Percentiles rank a stretch among this genome's conserved stretches.
phyloP scores from a whole-genome alignment of 2,797 vertebrate genomes.

The Sebastes vulpes region DNA sequence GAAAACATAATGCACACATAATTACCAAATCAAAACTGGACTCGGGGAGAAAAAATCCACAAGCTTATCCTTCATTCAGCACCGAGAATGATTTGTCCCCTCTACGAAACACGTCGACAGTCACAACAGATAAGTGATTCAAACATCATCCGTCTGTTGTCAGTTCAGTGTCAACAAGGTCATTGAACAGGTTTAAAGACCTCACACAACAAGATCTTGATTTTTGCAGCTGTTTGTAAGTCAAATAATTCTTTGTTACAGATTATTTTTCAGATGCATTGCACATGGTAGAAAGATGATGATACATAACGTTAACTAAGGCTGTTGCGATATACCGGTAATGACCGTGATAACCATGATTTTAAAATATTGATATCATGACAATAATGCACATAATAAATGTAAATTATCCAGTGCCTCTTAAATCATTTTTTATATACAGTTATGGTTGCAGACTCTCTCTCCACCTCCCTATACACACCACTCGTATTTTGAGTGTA shows the following conservation, averaged over 20 bases:
- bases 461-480: too few relatives aligned
- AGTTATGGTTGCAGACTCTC: too few relatives aligned
- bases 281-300: background rate
- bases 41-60: constrained; percentile 26
- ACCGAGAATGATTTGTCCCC: constrained; percentile 17
- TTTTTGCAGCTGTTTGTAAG: background rate
- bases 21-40: constrained; percentile 71
- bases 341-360: too few relatives aligned
- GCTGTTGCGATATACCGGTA: too few relatives aligned
- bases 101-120: constrained; percentile 9
- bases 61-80: constrained; percentile 43
- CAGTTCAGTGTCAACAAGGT: constrained; percentile 29
- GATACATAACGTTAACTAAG: too few relatives aligned
- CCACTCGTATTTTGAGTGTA: too few relatives aligned
- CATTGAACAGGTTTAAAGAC: background rate
- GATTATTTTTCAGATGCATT: background rate
- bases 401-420: too few relatives aligned
- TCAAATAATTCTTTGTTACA: background rate
- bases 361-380: too few relatives aligned
- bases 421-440: too few relatives aligned
- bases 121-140: constrained; percentile 23
- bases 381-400: too few relatives aligned
- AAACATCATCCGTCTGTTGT: constrained; percentile 8
- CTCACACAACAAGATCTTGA: background rate
- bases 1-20: constrained; percentile 61